phyloP scores from a whole-genome alignment of 2,113 vertebrate genomes.

The Budorcas taxicolor region DNA sequence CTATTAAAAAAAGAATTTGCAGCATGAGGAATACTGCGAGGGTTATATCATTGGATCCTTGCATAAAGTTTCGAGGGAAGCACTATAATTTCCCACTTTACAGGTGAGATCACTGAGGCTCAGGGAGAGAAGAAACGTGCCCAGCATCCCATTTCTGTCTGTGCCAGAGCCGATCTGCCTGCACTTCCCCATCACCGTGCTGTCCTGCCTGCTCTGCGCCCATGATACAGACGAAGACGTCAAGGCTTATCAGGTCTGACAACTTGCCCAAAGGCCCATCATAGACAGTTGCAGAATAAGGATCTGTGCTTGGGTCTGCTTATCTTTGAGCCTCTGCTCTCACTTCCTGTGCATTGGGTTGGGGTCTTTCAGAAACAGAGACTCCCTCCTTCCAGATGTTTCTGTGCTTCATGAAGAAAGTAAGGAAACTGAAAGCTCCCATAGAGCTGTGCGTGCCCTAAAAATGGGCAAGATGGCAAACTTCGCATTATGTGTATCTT shows the following conservation, averaged over 20 bases:
- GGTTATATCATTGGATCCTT: background rate
- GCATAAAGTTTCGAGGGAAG: background rate
- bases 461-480: background rate
- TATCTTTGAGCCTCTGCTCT: background rate
- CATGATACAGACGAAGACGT: background rate
- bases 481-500: background rate
- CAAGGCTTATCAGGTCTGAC: background rate
- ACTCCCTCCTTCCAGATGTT: background rate
- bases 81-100: background rate
- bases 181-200: background rate
- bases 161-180: fast-evolving
- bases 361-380: background rate
- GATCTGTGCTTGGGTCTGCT: background rate
- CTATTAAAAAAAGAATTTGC: background rate
- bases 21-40: background rate
- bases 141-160: background rate
- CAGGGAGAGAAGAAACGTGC: background rate
- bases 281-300: background rate
- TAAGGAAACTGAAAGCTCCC: background rate
- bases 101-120: background rate
- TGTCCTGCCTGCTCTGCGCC: fast-evolving
- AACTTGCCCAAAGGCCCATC: background rate
- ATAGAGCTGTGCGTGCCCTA: fast-evolving
- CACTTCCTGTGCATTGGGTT: too few species aligned
- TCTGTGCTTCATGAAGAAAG: background rate